These are phyloP conservation scores for Alcedo quadribrachys DNA, from an alignment of 2,797 vertebrate species.

Conservation along the genomic window DNA sequence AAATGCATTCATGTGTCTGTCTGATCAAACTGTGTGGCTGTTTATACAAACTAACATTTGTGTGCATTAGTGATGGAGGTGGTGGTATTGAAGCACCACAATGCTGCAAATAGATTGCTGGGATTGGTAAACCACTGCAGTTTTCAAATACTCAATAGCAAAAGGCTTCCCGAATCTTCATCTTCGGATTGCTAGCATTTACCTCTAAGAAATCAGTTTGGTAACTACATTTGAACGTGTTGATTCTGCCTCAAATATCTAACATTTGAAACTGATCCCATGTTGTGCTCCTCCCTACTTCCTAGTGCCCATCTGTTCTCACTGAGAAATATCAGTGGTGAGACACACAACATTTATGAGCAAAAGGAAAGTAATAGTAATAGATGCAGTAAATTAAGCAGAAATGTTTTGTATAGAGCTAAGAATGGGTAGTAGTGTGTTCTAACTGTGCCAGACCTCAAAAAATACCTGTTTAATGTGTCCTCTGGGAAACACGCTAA, in stretches of 20 bases:
- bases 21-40: background rate
- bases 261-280: background rate
- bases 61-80: background rate
- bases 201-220: background rate
- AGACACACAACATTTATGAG: constrained; percentile 14
- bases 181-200: background rate
- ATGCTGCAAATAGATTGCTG: background rate
- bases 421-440: constrained; percentile 47
- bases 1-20: background rate
- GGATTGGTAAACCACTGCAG: background rate
- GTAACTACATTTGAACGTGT: background rate
- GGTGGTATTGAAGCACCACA: background rate
- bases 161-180: background rate
- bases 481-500: constrained; percentile 16
- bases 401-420: constrained; percentile 13
- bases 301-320: background rate
- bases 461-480: constrained; percentile 24
- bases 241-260: background rate
- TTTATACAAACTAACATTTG: background rate
- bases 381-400: constrained; percentile 26
- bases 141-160: background rate
- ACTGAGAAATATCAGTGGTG: background rate
- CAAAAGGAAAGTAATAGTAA: constrained; percentile 15
- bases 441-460: constrained; percentile 13
- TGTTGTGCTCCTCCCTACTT: background rate